Percentiles rank a stretch among this genome's conserved stretches.
Evolutionary conservation across 2,797 vertebrate genomes (phyloP).

Genomic region (Melanotaenia parkinsoni): DNA sequence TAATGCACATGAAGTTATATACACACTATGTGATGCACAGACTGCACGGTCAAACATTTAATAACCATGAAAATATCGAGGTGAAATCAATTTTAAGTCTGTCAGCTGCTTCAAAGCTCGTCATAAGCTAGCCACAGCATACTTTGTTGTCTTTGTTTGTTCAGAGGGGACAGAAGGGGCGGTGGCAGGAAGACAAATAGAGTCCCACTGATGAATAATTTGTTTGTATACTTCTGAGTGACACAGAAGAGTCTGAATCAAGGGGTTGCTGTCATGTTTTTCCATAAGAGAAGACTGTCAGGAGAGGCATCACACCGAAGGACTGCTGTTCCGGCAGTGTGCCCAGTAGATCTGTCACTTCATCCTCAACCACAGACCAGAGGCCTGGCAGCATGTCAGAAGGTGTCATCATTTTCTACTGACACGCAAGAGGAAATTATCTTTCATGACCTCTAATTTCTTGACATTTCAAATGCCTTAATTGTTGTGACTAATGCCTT

Average conservation of each 20-base stretch:
- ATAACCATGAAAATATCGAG: conserved; percentile 41
- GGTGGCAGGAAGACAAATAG: conserved; percentile 81
- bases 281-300: conserved; percentile 89
- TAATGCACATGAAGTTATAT: conserved; percentile 18
- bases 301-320: conserved; percentile 87
- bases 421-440: conserved; percentile 87
- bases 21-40: conserved; percentile 13
- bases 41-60: conserved; percentile 50
- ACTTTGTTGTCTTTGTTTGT: conserved; percentile 64
- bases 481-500: conserved; percentile 90
- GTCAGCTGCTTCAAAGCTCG: conserved; percentile 51
- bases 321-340: conserved; percentile 88
- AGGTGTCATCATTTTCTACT: conserved; percentile 88
- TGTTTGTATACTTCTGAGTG: conserved; percentile 90
- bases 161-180: conserved; percentile 33
- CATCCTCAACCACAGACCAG: conserved; percentile 79
- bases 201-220: conserved; percentile 86
- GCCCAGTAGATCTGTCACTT: conserved; percentile 91
- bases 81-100: conserved; percentile 53
- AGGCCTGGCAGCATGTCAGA: conserved; percentile 86
- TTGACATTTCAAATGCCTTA: conserved; percentile 94
- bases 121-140: conserved; percentile 17
- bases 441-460: conserved; percentile 92
- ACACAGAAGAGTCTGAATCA: conserved; percentile 86
- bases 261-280: conserved; percentile 91